Evolutionary conservation across 2,113 vertebrate genomes (phyloP).

Genomic region (Pterocles burchelli): DNA sequence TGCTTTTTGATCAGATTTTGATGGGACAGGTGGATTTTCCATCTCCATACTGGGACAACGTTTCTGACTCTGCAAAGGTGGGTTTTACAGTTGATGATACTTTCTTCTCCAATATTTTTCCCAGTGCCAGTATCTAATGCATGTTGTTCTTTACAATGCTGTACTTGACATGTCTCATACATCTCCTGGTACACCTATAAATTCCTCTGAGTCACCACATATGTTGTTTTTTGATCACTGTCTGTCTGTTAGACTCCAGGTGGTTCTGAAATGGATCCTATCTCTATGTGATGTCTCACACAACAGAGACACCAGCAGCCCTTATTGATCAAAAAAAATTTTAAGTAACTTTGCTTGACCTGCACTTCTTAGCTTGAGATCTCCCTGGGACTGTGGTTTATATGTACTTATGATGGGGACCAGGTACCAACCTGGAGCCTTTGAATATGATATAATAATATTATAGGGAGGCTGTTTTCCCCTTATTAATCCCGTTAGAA

Average conservation of each 20-base stretch:
- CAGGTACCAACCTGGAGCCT: not conserved
- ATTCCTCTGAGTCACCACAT: not conserved
- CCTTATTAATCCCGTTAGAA: not conserved
- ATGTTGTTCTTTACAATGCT: not conserved
- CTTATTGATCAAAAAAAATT: not conserved
- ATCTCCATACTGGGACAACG: constrained; percentile 91
- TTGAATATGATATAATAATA: not conserved
- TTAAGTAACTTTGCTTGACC: not conserved
- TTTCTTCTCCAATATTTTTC: not conserved
- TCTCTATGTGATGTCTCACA: not conserved
- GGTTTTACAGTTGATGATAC: not conserved
- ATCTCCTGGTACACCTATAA: not conserved
- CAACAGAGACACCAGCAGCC: not conserved
- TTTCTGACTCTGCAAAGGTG: constrained; percentile 95
- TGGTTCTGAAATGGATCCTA: not conserved
- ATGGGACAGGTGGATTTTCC: constrained; percentile 92
- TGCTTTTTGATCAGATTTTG: constrained; percentile 93
- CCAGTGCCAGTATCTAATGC: not conserved
- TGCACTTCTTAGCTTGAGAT: not conserved
- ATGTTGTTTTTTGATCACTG: not conserved
- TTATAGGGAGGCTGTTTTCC: not conserved
- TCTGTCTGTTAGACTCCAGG: not conserved
- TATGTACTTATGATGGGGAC: not conserved
- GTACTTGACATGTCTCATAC: not conserved
- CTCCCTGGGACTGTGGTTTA: not conserved